phyloP scores from a whole-genome alignment of 2,888 invertebrate species.

The Ypsolopha sequella region DNA sequence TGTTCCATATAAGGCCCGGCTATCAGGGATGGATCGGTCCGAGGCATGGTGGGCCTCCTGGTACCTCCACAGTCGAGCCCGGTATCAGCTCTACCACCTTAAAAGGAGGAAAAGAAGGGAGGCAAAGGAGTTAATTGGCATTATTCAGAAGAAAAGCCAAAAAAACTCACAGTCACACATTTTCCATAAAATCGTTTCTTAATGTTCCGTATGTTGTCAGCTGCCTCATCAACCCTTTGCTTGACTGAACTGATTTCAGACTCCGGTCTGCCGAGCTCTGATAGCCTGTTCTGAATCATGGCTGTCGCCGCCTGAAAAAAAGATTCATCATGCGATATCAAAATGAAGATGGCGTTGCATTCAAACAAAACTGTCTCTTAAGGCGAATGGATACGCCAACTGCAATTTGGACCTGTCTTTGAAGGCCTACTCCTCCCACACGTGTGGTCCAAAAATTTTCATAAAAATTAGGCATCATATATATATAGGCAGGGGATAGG shows the following conservation, averaged over 20 bases:
- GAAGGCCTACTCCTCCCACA: too few species aligned
- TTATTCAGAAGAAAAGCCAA: neutral
- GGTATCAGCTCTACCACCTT: too few species aligned
- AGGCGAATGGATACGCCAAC: neutral
- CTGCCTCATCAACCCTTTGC: conserved; percentile 54
- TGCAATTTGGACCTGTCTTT: too few species aligned
- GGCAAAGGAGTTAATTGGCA: too few species aligned
- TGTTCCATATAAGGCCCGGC: too few species aligned
- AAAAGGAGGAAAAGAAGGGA: too few species aligned
- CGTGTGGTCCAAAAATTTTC: too few species aligned
- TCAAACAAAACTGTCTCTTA: neutral
- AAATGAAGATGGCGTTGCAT: neutral
- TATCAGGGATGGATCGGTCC: too few species aligned
- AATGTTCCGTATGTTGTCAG: conserved; percentile 53
- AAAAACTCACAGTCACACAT: conserved; percentile 33
- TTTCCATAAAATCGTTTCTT: conserved; percentile 56
- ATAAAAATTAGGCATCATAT: too few species aligned
- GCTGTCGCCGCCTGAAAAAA: conserved; percentile 45
- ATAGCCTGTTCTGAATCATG: conserved; percentile 51
- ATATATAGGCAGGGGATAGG: too few species aligned
- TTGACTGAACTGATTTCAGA: conserved; percentile 54
- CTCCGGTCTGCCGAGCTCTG: conserved; percentile 55
- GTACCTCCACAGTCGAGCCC: too few species aligned
- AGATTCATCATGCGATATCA: neutral
- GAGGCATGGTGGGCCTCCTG: too few species aligned